Evolutionary conservation across 2,113 vertebrate species (phyloP), one percentile per base, ranked within the genome.

Genomic region (Tetraodon nigroviridis): DNA sequence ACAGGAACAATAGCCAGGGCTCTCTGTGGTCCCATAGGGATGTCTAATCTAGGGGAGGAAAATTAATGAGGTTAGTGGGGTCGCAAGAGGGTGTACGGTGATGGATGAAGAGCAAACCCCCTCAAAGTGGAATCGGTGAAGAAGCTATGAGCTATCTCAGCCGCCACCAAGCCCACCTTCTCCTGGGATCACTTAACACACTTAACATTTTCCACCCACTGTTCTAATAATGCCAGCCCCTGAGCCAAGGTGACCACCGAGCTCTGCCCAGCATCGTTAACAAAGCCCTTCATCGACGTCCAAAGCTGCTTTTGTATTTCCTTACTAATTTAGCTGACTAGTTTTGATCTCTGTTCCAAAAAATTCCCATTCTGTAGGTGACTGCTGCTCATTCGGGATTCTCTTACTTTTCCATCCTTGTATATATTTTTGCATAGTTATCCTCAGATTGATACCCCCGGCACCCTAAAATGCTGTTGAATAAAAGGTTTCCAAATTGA

Each of bases 1-100:
- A 80, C 49, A 61, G 71, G 76, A 82, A 83, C 82, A 74, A 87
- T 83, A 64, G 83, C 29, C 37, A 64, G 55, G 57, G 55, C 50
- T 76, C 55, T 80, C 65, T 80, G 69, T 61, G 73, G 71, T 83
- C 81, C 82, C 86, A 3, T 32, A 71, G 80, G 80, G 76, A 84
- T 42, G 61, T 69, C 73, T 81, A 77, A 88, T 86, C 76, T 82
- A 67, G 29, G 63, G 66, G 79, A 85, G 75, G 76, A 68, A 80
- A 83, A 86, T 86, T 84, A 88, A 89, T 89, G 83, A 87, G 78
- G 75, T 88, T 76, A 75, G 69, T 56, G 49, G 71, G 74, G 82
- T 84, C 51, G 19, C 57, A 47, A 27, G 65, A 65, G 76, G 67
- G 53, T 61, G 47, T 20, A 10, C 40, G 53, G 59, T 84, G 81